Base-by-base conservation (phyloP, 2,797 vertebrate species). In the Acanthopagrus latus region DNA sequence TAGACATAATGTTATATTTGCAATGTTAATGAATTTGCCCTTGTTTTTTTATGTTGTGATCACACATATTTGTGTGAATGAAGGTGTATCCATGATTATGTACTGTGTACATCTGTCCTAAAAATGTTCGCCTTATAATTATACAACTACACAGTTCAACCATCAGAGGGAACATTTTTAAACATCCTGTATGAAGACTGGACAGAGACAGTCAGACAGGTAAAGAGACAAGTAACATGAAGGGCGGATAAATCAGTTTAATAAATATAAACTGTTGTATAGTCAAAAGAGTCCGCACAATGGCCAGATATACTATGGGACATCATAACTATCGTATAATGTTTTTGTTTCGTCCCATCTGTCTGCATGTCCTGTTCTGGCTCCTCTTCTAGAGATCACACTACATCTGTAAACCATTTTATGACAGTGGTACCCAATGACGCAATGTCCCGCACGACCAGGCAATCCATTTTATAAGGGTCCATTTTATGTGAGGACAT, bases 401-500 rank as follows among this genome's bases (percentile, higher is more conserved):
- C 33, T 29, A 25, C 70, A 71, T 33, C 52, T 23, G 11, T 60
- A 67, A 74, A 71, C 23, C 12, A 41, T 82, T 81, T 81, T 60
- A 74, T 74, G 54, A 78, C 62, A 46, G 29, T 44, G n/a, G 8
- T 44, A 7, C 33, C 33, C 48, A 52, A n/a, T 81, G 67, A 87
- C 43, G 44, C 54, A 77, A 44, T 44, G 66, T 64, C 51, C 54
- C 1, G 27, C 55, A 66, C 38, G 18, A 69, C 69, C 63, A 72
- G 76, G 23, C 44, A 68, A 46, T 82, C 56, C 57, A 55, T 76
- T 85, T 71, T 54, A 59, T 59, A 43, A 60, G 3, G 33, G 25
- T n/a, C 33, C 54, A 54, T 78, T 81, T 81, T 57, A 59, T 48
- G 76, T 46, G 33, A 71, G 78, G 43, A 64, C 52, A 50, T 50